Evolutionary conservation across 2,113 vertebrate genomes (phyloP).

Genomic region (Polypterus senegalus): DNA sequence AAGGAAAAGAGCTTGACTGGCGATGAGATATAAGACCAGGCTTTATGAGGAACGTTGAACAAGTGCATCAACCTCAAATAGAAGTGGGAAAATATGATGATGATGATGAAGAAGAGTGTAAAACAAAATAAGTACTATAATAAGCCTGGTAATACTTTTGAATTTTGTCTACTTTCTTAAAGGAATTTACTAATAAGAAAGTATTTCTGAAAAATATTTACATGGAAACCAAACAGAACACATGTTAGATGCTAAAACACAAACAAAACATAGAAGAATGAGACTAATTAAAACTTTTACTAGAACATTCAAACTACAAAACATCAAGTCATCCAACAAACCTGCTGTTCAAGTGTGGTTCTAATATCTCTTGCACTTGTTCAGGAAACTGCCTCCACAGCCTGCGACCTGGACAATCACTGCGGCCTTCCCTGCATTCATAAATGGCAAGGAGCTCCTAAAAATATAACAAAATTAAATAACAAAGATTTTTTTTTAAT

Average conservation of each 20-base stretch:
- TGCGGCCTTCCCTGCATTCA: slow-evolving; percentile 72
- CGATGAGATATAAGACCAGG: too few relatives aligned
- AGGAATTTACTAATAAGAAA: too few relatives aligned
- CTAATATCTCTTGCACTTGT: slow-evolving; percentile 88
- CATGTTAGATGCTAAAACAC: neutral
- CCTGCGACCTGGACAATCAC: slow-evolving; percentile 63
- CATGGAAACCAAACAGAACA: neutral
- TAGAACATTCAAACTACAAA: neutral
- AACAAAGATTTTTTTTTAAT: too few relatives aligned
- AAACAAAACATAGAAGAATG: neutral
- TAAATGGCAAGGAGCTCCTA: slow-evolving; percentile 87
- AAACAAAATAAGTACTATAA: too few relatives aligned
- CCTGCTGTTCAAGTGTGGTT: slow-evolving; percentile 93
- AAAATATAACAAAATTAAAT: slow-evolving; percentile 14
- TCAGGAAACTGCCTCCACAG: slow-evolving; percentile 93
- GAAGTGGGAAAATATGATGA: too few relatives aligned
- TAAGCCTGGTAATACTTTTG: too few relatives aligned
- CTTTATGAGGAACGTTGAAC: too few relatives aligned
- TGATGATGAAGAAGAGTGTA: too few relatives aligned
- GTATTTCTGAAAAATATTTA: too few relatives aligned
- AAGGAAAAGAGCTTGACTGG: too few relatives aligned
- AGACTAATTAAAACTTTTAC: neutral
- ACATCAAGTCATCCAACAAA: slow-evolving; percentile 22
- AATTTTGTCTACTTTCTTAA: too few relatives aligned
- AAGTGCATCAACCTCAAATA: too few relatives aligned